Base-by-base conservation (phyloP, 2,888 invertebrate genomes). In the Temnothorax rugatulus region DNA sequence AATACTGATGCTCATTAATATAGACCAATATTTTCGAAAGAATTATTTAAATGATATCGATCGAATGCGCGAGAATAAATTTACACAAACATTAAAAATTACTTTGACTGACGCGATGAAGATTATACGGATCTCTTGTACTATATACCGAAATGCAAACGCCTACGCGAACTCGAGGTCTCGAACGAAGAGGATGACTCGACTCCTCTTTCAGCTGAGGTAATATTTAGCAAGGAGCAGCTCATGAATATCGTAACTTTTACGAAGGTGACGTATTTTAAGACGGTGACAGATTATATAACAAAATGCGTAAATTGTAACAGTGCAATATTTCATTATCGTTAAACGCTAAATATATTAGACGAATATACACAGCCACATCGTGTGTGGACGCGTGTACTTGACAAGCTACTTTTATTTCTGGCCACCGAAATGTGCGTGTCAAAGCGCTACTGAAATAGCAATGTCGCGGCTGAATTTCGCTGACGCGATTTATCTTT, bases 1-100 rank as follows among this genome's bases (percentile, higher is more conserved):
- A 41, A 79, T 8, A 47, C 13, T 59, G 15, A 57, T n/a, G n/a
- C 38, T 77, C 64, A 25, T 77, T 71, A 47, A 18, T 47, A 21
- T 71, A 71, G 21, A 50, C 25, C 21, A 54, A 84, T 50, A 76
- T 69, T 84, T 86, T 79, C 63, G 25, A 83, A 74, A 84, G 47
- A 59, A 64, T 73, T 59, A 75, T 47, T 79, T 66, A 61, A 84
- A 76, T 59, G 73, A 66, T 41, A 59, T 84, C 82, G 64, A 77
- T 86, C 84, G 79, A 86, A n/a, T 4, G 41, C 52, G 68, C 82
- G 86, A 89, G 89, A 86, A 89, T 85, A 87, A 89, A 79, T 86
- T 84, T 82, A 82, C 82, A 74, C 47, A 84, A 83, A 88, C 79
- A 75, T 61, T 84, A 84, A 84, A 83, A 85, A 61, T 47, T 79